Evolutionary conservation across 2,113 vertebrate genomes (phyloP).

Genomic region (Silurus meridionalis): DNA sequence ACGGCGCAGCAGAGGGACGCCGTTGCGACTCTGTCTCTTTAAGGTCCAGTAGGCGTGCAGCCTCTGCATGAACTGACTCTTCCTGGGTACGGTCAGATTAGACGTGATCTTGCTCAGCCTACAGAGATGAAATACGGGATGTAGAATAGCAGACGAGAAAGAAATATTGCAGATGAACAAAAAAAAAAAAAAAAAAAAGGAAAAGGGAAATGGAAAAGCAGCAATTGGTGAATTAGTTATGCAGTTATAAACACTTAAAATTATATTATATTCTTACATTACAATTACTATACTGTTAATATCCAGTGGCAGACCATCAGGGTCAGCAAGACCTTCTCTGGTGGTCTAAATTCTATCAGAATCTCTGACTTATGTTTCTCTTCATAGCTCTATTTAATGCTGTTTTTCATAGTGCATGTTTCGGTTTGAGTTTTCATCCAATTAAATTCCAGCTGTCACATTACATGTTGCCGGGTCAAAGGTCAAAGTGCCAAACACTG

Average conservation of each 20-base stretch:
- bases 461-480: too few relatives aligned
- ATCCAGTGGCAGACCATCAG: too few relatives aligned
- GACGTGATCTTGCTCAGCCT: conserved; percentile 98
- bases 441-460: too few relatives aligned
- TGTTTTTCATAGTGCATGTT: too few relatives aligned
- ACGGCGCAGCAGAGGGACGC: conserved; percentile 91
- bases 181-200: background rate
- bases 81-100: conserved; percentile 92
- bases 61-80: conserved; percentile 99
- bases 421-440: too few relatives aligned
- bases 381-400: too few relatives aligned
- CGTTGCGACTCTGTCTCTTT: conserved; percentile 96
- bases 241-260: background rate
- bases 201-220: background rate
- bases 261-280: too few relatives aligned
- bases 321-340: too few relatives aligned
- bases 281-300: too few relatives aligned
- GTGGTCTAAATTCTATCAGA: too few relatives aligned
- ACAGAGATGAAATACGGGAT: conserved; percentile 30
- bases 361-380: too few relatives aligned
- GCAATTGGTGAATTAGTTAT: background rate
- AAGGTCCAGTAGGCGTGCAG: conserved; percentile 98
- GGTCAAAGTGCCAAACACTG: too few relatives aligned
- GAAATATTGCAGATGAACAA: background rate
- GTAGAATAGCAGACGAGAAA: background rate